A percentile compares a stretch with the other conserved stretches of the same genome.
These are phyloP conservation scores for Glandiceps talaboti DNA, from an alignment of 53 echinoderm and acorn worm species.

Conservation along the genomic window DNA sequence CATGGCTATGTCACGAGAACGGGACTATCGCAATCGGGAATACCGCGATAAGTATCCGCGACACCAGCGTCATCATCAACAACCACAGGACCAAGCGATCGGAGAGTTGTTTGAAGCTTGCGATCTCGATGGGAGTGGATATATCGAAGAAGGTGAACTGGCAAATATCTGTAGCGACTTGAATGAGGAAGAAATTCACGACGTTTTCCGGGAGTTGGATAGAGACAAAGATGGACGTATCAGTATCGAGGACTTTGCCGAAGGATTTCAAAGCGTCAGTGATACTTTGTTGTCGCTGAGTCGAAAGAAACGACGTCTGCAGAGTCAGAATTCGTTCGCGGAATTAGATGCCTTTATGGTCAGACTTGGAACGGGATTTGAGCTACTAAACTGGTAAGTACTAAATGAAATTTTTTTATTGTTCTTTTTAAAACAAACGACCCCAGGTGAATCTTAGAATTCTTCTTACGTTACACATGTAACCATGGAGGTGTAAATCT, in stretches of 20 bases:
- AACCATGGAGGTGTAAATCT: too few species aligned
- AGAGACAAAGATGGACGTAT: constrained; percentile 59
- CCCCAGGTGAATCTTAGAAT: too few species aligned
- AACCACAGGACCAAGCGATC: constrained; percentile 41
- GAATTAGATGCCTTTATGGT: constrained; percentile 51
- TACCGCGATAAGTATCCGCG: constrained; percentile 4
- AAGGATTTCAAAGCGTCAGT: constrained; percentile 85
- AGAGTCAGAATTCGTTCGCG: constrained; percentile 13
- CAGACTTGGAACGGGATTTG: constrained; percentile 37
- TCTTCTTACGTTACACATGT: too few species aligned
- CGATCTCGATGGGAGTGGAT: constrained; percentile 70
- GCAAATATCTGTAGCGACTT: constrained; percentile 69
- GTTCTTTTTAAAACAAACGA: too few species aligned
- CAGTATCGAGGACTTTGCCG: constrained; percentile 67
- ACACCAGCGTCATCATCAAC: constrained; percentile 3
- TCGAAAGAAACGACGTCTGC: constrained; percentile 43
- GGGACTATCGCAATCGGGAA: constrained; percentile 5
- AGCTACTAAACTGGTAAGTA: constrained; percentile 63
- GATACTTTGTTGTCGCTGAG: constrained; percentile 64
- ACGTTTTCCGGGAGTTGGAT: constrained; percentile 39
- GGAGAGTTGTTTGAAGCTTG: constrained; percentile 74
- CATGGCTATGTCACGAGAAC: constrained; percentile 9
- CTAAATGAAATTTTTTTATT: too few species aligned
- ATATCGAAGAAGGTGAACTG: constrained; percentile 60
- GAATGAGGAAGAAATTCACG: constrained; percentile 48